These are phyloP conservation scores for Hippocampus abdominalis DNA, from an alignment of 2,113 vertebrate species.

Conservation along the genomic window DNA sequence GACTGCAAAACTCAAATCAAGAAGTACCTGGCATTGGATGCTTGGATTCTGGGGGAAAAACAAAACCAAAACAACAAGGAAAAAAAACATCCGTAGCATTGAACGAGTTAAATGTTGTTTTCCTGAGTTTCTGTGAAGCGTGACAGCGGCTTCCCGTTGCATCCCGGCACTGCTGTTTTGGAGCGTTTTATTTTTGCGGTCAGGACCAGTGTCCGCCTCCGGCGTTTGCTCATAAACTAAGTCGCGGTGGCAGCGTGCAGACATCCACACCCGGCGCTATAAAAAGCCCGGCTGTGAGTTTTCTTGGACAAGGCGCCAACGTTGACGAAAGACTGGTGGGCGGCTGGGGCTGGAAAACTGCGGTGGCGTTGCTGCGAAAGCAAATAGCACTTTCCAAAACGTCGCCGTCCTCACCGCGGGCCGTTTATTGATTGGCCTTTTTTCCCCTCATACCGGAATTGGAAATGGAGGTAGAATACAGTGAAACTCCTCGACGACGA, in stretches of 20 bases:
- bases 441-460: neutral
- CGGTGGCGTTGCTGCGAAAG: neutral
- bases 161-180: constrained; percentile 34
- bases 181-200: constrained; percentile 16
- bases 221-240: constrained; percentile 45
- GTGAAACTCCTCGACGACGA: no score
- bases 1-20: no score
- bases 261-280: constrained; percentile 71
- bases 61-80: no score
- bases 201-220: constrained; percentile 13
- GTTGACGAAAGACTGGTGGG: constrained; percentile 20
- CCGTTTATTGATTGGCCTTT: neutral
- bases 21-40: no score
- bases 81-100: no score
- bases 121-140: constrained; percentile 7
- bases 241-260: constrained; percentile 32
- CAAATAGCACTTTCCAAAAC: neutral
- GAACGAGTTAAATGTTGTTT: constrained; percentile 8
- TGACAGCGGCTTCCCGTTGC: constrained; percentile 25
- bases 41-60: no score
- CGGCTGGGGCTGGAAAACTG: neutral
- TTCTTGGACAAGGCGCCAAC: constrained; percentile 32
- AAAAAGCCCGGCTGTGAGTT: constrained; percentile 60
- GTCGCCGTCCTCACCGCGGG: neutral
- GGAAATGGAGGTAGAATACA: neutral